These are phyloP conservation scores for Synergus umbraculus DNA, from an alignment of 2,888 invertebrate species.

Conservation along the genomic window DNA sequence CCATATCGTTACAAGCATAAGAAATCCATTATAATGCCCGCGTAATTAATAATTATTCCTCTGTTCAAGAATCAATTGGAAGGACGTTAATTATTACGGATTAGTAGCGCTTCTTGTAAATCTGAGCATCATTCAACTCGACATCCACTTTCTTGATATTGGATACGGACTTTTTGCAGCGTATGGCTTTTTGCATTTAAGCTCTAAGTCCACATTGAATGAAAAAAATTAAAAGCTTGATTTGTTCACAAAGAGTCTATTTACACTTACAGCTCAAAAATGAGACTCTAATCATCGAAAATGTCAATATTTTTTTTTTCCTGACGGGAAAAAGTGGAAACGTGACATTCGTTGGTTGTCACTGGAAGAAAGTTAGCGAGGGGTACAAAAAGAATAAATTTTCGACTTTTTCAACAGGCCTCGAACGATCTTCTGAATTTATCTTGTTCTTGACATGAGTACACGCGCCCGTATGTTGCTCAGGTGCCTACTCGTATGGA, in stretches of 20 bases:
- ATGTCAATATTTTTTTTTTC: neutral
- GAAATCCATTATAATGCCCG: slow-evolving; percentile 25
- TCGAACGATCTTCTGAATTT: slow-evolving; percentile 49
- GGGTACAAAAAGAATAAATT: neutral
- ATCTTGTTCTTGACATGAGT: slow-evolving; percentile 59
- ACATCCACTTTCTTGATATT: slow-evolving; percentile 30
- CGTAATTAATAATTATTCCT: slow-evolving; percentile 21
- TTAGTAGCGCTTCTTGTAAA: slow-evolving; percentile 2
- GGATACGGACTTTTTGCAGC: slow-evolving; percentile 17
- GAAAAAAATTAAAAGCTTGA: no score
- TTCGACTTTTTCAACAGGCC: slow-evolving; percentile 19
- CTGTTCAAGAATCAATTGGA: slow-evolving; percentile 3
- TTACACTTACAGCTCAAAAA: neutral
- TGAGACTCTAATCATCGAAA: neutral
- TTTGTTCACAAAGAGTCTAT: neutral
- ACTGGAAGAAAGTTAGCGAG: slow-evolving; percentile 3
- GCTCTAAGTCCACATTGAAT: no score
- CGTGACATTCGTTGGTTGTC: neutral
- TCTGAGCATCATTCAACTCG: neutral
- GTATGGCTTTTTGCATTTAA: neutral
- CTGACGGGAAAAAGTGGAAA: neutral
- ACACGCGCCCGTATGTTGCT: slow-evolving; percentile 45
- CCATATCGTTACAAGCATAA: slow-evolving; percentile 12
- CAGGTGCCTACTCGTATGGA: slow-evolving; percentile 53
- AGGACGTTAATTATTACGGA: slow-evolving; percentile 32